A percentile compares a stretch with the other conserved stretches of the same genome.
These are phyloP conservation scores for Fregata magnificens DNA, from an alignment of 2,113 vertebrate genomes.

Conservation along the genomic window DNA sequence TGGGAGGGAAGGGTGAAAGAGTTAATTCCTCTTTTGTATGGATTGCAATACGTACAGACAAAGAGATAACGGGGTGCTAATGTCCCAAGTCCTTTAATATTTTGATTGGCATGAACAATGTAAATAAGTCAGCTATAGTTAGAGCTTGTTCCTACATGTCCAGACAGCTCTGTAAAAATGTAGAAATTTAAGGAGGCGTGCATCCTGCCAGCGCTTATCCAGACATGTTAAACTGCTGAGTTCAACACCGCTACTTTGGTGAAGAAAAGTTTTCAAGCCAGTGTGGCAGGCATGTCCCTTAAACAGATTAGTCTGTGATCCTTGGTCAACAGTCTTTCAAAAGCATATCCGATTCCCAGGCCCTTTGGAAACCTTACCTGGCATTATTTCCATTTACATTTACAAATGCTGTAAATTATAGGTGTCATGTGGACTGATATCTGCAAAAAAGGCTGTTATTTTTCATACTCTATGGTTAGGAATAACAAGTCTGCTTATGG, in stretches of 20 bases:
- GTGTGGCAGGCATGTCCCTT: neutral
- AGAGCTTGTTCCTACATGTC: neutral
- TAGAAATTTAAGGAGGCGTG: neutral
- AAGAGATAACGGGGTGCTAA: conserved; percentile 8
- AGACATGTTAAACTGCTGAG: neutral
- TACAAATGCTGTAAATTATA: neutral
- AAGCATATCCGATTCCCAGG: neutral
- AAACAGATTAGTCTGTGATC: neutral
- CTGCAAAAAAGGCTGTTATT: neutral
- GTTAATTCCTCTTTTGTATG: neutral
- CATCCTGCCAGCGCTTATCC: neutral
- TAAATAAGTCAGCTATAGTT: neutral
- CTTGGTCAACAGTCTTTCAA: neutral
- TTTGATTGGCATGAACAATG: neutral
- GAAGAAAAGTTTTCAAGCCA: neutral
- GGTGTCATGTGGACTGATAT: neutral
- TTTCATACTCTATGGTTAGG: neutral
- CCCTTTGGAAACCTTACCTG: conserved; percentile 45
- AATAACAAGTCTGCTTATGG: neutral
- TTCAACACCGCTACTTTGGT: neutral
- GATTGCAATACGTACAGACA: neutral
- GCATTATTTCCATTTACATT: neutral
- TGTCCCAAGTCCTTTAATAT: neutral
- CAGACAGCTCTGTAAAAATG: conserved; percentile 36
- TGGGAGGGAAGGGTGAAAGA: neutral